Evolutionary conservation across 2,888 invertebrate species (phyloP).

Genomic region (Incurvaria masculella): DNA sequence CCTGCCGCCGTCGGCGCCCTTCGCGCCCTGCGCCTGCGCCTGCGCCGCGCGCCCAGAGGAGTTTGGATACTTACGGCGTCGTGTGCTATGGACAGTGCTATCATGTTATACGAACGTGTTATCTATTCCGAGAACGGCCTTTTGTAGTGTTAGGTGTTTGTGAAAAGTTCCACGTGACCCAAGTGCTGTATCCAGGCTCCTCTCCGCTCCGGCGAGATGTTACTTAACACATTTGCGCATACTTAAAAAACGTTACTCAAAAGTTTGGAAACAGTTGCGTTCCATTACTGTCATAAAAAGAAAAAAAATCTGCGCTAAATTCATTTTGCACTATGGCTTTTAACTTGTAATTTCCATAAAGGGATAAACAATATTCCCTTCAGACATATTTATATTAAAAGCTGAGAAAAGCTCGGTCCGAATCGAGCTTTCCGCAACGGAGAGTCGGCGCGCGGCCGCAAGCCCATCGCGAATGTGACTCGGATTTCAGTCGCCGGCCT

Average conservation of each 20-base stretch:
- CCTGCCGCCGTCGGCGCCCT: slow-evolving; percentile 13
- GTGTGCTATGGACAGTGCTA: not conserved
- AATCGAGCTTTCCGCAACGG: not conserved
- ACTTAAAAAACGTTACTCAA: no score
- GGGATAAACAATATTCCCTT: no score
- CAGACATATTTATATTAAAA: no score
- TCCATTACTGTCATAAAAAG: no score
- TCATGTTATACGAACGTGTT: not conserved
- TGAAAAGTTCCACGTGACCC: not conserved
- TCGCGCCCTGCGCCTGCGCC: slow-evolving; percentile 15
- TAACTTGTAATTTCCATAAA: no score
- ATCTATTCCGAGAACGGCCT: not conserved
- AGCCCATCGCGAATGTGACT: slow-evolving; percentile 34
- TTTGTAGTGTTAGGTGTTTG: not conserved
- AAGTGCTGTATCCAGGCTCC: not conserved
- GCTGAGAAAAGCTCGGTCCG: not conserved
- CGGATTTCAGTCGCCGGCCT: slow-evolving; percentile 52
- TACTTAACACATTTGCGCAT: no score
- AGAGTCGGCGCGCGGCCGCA: not conserved
- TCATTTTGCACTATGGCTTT: no score
- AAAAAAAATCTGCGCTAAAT: no score
- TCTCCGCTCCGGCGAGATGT: not conserved
- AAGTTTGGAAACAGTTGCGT: no score
- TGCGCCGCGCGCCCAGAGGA: slow-evolving; percentile 8
- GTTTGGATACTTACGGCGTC: not conserved